A percentile compares a stretch with the other conserved stretches of the same genome.
Conservation (phyloP, 2,797 vertebrate species). For the Parauchenoglanis punctatus region DNA sequence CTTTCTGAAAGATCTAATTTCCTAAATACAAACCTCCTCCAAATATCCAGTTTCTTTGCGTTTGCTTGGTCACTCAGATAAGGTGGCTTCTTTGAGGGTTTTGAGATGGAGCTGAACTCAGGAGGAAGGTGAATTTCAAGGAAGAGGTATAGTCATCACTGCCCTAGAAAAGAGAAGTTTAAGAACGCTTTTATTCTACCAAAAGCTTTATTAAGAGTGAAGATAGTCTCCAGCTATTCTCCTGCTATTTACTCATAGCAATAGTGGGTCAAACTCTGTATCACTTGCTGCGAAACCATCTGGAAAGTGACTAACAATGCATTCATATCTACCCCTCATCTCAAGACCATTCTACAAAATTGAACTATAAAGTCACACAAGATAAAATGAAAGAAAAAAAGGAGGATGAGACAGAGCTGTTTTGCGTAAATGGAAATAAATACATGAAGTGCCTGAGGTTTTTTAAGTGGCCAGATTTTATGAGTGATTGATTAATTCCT, state of each 20-base stretch:
- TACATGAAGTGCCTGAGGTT: conserved; percentile 78
- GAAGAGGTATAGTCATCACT: background rate
- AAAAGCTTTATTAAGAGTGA: conserved; percentile 4
- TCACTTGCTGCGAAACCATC: conserved; percentile 41
- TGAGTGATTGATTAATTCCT: conserved; percentile 79
- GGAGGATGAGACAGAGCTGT: conserved; percentile 63
- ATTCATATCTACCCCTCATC: conserved; percentile 22
- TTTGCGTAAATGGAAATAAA: conserved; percentile 77
- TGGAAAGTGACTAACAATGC: conserved; percentile 27
- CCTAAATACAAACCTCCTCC: background rate
- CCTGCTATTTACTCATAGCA: conserved; percentile 4
- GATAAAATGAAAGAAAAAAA: conserved; percentile 15
- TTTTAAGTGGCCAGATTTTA: conserved; percentile 76
- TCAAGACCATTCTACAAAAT: conserved; percentile 24
- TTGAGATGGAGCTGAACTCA: background rate
- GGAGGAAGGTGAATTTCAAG: background rate
- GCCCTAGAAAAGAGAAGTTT: background rate
- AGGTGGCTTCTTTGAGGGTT: background rate
- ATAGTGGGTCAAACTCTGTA: conserved; percentile 3
- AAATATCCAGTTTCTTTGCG: background rate
- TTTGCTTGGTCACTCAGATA: background rate
- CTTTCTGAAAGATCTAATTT: background rate
- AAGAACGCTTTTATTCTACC: background rate
- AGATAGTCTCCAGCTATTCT: background rate
- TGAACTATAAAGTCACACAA: conserved; percentile 31